These are phyloP conservation scores for Tautogolabrus adspersus DNA, from an alignment of 2,113 vertebrate genomes.

Conservation along the genomic window DNA sequence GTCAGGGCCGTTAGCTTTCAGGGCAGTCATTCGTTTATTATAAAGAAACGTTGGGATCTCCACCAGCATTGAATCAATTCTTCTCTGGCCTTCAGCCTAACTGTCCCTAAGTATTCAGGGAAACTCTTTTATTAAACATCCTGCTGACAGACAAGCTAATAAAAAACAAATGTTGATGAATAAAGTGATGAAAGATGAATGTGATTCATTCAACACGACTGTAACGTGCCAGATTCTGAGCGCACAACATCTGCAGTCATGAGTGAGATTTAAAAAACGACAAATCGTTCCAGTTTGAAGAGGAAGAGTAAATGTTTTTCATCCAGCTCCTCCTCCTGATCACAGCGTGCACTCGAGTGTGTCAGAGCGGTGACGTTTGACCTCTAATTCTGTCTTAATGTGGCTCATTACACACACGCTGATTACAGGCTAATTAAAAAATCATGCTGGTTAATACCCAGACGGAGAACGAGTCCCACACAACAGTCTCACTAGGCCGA, in stretches of 20 bases:
- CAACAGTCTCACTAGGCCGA: slow-evolving; percentile 8
- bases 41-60: slow-evolving; percentile 19
- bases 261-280: background rate
- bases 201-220: slow-evolving; percentile 6
- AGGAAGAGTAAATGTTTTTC: background rate
- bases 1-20: background rate
- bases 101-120: background rate
- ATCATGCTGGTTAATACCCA: slow-evolving; percentile 28
- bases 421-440: slow-evolving; percentile 57
- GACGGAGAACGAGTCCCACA: background rate
- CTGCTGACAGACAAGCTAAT: slow-evolving; percentile 25
- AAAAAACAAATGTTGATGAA: slow-evolving; percentile 2
- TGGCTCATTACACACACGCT: slow-evolving; percentile 42
- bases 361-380: slow-evolving; percentile 36
- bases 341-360: too few species aligned
- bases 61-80: slow-evolving; percentile 25
- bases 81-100: slow-evolving; percentile 18
- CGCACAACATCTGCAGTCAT: too few species aligned
- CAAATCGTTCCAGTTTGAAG: background rate
- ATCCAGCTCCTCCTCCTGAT: background rate
- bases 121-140: slow-evolving; percentile 24
- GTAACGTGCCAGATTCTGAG: background rate
- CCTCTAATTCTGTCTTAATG: slow-evolving; percentile 12
- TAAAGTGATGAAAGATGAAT: slow-evolving; percentile 31
- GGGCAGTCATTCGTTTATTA: background rate